Evolutionary conservation across 30 jellyfish, hydroid and myxozoan species (phyloP), one percentile per base, ranked within the genome.

Genomic region (Chrysaora quinquecirrha): DNA sequence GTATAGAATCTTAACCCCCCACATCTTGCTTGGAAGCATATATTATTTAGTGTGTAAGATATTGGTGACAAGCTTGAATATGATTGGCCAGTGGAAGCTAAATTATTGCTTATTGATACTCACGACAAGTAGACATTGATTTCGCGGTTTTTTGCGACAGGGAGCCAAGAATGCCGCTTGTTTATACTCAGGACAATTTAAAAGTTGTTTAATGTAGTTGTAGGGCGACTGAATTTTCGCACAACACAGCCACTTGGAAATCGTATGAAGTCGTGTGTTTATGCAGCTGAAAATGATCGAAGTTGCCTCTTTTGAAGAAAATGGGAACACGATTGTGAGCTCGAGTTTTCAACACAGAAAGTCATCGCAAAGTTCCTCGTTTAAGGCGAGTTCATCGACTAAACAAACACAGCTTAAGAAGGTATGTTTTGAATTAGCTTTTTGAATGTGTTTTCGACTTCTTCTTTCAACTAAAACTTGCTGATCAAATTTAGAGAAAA

Each of bases 321-420:
- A 78, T 78, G 69, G 78, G 3, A 78, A 78, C 69, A 32, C 89
- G 1, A 38, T 78, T 28, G 16, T 78, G 62, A 48, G 75, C 47
- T 78, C 89, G 52, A 78, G 82, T 64, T 78, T 60, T 43, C 81
- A 78, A 43, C 62, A 46, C 74, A 64, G 64, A 48, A 64, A 29
- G 75, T n/a, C 73, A 11, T 19, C 50, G 34, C 38, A 76, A 60
- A 70, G 82, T 70, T 78, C 89, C 21, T 63, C 89, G 3, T 48
- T 78, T n/a, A 34, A 43, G 75, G 63, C 89, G 14, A 78, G 64
- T 71, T 60, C 34, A 14, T 75, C 76, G n/a, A 78, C 27, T 25
- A 52, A 52, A 20, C 24, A 64, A 43, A 35, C 65, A 30, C 52
- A 46, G 10, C 52, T 30, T 29, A 46, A 30, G 43, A 78, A 78